Conservation (phyloP, 2,888 invertebrate genomes). For the Steinernema scapterisci region DNA sequence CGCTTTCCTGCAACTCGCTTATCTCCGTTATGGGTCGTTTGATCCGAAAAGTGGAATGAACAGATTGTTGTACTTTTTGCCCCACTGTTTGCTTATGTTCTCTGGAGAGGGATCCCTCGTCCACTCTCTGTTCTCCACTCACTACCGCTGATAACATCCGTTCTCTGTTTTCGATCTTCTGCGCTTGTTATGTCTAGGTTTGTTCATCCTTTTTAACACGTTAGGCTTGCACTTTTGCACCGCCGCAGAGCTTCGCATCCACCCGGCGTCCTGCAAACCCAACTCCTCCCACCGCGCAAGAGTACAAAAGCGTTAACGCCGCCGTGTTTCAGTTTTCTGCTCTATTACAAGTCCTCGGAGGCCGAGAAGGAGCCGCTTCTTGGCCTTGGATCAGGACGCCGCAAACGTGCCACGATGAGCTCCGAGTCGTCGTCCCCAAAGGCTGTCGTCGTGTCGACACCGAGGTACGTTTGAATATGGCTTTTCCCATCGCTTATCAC, state of each 20-base stretch:
- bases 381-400: not conserved
- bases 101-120: constrained; percentile 7
- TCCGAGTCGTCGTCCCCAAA: not conserved
- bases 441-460: not conserved
- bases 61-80: not conserved
- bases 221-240: not conserved
- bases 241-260: not conserved
- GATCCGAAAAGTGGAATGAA: not conserved
- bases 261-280: no score
- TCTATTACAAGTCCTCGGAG: not conserved
- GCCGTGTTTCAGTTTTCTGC: constrained; percentile 9
- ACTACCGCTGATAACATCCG: constrained; percentile 22
- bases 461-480: not conserved
- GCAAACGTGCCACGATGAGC: not conserved
- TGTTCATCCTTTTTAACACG: not conserved
- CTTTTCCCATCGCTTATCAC: not conserved
- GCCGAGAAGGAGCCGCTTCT: constrained; percentile 28
- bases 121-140: not conserved
- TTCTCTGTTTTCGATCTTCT: not conserved
- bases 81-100: constrained; percentile 17
- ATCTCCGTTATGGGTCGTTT: not conserved
- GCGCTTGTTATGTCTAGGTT: constrained; percentile 28
- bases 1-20: not conserved
- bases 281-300: no score
- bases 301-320: no score